Base-by-base conservation (phyloP, 2,113 vertebrate species). In the Podocnemis expansa region DNA sequence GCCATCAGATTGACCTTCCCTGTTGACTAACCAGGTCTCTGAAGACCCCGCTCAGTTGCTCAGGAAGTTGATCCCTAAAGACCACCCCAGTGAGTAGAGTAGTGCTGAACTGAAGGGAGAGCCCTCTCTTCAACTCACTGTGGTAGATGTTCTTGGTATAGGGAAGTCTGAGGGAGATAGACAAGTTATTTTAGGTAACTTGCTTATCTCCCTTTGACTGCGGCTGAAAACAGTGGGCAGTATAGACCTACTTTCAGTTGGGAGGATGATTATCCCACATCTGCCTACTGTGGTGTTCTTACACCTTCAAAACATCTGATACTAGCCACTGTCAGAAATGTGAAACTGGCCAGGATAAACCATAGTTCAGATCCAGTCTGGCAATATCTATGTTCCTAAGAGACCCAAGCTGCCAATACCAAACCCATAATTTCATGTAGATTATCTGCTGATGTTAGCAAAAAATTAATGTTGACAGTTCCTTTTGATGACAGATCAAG, bases 361-460 rank as follows among this genome's bases (percentile, higher is more conserved):
- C 25, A 0, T n/a, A 0, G 8, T 70, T 34, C 70, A 60, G 67
- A 70, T 93, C 11, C 0, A 8, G 41, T 6, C 0, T 0, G 49
- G 55, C 1, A 8, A 17, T 56, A 56, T 82, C 89, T 22, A 0
- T 3, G 3, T 55, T 93, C 54, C 67, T 2, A 0, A 7, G 80
- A 89, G 78, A 67, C 60, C 60, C 49, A 83, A n/a, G 4, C 12
- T 52, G 54, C 11, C 70, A 21, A 76, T 90, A n/a, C 45, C 1
- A 0, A 49, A 89, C 38, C 67, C 54, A 29, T 63, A 82, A 67
- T 85, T 24, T 84, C 78, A 6, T 45, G 14, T 29, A 0, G 6
- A 87, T 78, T 55, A 4, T 31, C 85, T 88, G 89, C 80, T 86
- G 91, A 83, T 80, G 56, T 49, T 60, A 82, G 85, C 47, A 56